A percentile compares a stretch with the other conserved stretches of the same genome.
phyloP scores from a whole-genome alignment of 1,140 invertebrate genomes.

The Microplitis demolitor region DNA sequence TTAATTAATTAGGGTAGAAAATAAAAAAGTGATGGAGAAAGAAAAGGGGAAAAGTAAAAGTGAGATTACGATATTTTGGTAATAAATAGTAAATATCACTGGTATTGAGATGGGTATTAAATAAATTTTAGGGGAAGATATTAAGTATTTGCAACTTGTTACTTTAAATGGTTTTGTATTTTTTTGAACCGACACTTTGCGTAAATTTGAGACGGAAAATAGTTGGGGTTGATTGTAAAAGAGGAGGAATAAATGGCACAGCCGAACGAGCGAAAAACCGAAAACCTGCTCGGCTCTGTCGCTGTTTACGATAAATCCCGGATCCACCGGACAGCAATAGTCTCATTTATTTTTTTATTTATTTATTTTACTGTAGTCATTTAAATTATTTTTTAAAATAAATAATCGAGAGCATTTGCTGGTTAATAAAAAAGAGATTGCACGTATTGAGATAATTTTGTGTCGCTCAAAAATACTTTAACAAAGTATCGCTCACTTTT shows the following conservation, averaged over 20 bases:
- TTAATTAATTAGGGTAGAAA: constrained; percentile 31
- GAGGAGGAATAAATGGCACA: constrained; percentile 27
- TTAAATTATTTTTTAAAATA: no score
- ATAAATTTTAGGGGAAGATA: background rate
- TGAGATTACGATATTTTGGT: constrained; percentile 49
- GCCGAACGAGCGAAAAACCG: constrained; percentile 33
- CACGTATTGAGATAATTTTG: constrained; percentile 20
- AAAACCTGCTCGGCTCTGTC: constrained; percentile 31
- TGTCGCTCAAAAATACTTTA: background rate
- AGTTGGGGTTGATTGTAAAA: constrained; percentile 13
- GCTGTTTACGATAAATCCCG: constrained; percentile 19
- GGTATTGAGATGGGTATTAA: constrained; percentile 46
- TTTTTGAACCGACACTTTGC: constrained; percentile 1
- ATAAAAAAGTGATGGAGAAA: constrained; percentile 35
- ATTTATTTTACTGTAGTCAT: background rate
- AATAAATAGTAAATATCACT: constrained; percentile 62
- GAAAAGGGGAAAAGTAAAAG: constrained; percentile 38
- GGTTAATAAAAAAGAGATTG: constrained; percentile 15
- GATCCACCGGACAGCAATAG: constrained; percentile 21
- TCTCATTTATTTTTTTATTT: constrained; percentile 17
- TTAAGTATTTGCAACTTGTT: no score
- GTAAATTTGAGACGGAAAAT: constrained; percentile 6
- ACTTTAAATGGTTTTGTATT: background rate
- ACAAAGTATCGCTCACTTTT: no score
- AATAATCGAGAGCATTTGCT: constrained; percentile 7